Conservation (phyloP, 2,113 vertebrate genomes). For the Zonotrichia leucophrys region DNA sequence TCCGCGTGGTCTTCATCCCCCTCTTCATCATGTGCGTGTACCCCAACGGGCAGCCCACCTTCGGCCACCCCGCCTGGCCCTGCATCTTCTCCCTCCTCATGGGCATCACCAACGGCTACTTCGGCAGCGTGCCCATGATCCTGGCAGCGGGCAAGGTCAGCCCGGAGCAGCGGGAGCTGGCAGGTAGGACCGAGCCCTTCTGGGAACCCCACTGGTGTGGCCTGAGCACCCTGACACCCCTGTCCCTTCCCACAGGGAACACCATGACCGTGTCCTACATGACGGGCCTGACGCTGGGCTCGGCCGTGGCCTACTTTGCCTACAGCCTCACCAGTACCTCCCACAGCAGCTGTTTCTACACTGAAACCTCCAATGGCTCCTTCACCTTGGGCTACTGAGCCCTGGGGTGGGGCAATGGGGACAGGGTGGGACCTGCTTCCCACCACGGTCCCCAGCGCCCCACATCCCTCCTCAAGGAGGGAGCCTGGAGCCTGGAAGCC, state of each 20-base stretch:
- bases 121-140: conserved; percentile 97
- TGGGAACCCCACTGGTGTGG: accelerated
- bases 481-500: not conserved
- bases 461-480: not conserved
- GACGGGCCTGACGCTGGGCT: conserved; percentile 92
- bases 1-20: conserved; percentile 93
- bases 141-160: conserved; percentile 91
- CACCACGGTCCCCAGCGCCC: not conserved
- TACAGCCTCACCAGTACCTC: conserved; percentile 86
- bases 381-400: conserved; percentile 72
- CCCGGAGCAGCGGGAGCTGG: conserved; percentile 91
- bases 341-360: conserved; percentile 70
- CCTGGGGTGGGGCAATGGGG: accelerated
- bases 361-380: conserved; percentile 70
- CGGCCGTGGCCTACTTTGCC: conserved; percentile 89
- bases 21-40: conserved; percentile 97
- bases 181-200: conserved; percentile 75
- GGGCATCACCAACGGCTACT: conserved; percentile 96
- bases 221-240: not conserved
- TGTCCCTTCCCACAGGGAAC: conserved; percentile 80
- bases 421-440: not conserved
- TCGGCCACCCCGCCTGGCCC: conserved; percentile 94
- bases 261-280: conserved; percentile 99
- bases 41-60: conserved; percentile 80
- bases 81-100: conserved; percentile 96